Evolutionary conservation across 2,797 vertebrate species (phyloP).

Genomic region (Perodicticus potto): DNA sequence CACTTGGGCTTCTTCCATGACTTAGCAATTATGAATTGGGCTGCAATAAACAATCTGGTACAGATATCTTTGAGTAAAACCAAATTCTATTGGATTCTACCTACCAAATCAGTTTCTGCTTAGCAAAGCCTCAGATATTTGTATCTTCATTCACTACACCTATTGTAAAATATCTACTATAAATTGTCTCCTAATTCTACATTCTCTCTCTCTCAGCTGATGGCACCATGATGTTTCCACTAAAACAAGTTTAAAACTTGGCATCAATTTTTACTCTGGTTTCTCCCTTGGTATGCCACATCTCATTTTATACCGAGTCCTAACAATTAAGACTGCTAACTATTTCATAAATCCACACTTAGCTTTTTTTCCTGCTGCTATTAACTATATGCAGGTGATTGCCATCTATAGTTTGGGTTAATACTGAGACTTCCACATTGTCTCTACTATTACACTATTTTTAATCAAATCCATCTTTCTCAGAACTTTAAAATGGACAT

Average conservation of each 20-base stretch:
- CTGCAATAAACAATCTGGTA: too few relatives aligned
- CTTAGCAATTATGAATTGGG: too few relatives aligned
- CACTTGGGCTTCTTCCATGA: too few relatives aligned
- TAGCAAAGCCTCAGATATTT: too few relatives aligned
- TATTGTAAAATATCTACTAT: not conserved
- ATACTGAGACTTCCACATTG: not conserved
- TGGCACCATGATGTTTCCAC: not conserved
- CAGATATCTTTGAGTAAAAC: too few relatives aligned
- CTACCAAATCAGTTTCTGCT: too few relatives aligned
- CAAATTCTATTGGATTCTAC: too few relatives aligned
- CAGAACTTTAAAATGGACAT: not conserved
- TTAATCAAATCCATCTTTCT: not conserved
- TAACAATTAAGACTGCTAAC: not conserved
- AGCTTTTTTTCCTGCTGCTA: not conserved
- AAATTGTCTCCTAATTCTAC: not conserved
- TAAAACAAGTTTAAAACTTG: not conserved
- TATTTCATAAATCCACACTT: not conserved
- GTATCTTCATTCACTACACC: not conserved
- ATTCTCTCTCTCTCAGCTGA: not conserved
- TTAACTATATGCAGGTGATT: not conserved
- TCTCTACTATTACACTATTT: not conserved
- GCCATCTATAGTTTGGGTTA: not conserved
- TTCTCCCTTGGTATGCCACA: not conserved
- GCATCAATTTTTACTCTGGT: not conserved
- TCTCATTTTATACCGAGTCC: not conserved